These are phyloP conservation scores for Drosophila tropicalis DNA, from an alignment of 1,140 invertebrate species.

Conservation along the genomic window DNA sequence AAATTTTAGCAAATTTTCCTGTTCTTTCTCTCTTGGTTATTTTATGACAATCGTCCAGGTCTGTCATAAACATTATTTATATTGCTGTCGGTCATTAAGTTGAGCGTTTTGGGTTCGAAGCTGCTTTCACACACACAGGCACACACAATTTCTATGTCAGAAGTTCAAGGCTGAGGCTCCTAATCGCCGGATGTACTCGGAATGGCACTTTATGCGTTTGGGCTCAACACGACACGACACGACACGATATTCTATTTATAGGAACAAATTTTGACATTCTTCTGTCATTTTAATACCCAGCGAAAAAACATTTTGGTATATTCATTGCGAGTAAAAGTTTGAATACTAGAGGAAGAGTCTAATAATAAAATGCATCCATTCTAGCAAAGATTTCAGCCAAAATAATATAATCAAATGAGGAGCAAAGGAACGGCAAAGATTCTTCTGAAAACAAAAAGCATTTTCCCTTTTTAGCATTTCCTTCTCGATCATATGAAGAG, in stretches of 20 bases:
- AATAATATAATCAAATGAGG: too few relatives aligned
- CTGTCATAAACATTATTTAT: conserved; percentile 65
- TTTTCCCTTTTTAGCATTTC: too few relatives aligned
- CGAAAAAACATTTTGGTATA: conserved; percentile 5
- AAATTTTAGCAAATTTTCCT: conserved; percentile 39
- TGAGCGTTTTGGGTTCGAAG: conserved; percentile 38
- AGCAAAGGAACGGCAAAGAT: too few relatives aligned
- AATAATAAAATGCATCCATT: too few relatives aligned
- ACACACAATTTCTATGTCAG: conserved; percentile 28
- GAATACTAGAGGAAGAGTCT: too few relatives aligned
- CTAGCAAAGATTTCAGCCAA: too few relatives aligned
- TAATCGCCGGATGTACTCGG: conserved; percentile 47
- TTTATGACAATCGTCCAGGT: conserved; percentile 45
- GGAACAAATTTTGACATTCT: conserved; percentile 61
- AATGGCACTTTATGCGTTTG: neutral
- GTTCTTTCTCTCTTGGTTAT: neutral
- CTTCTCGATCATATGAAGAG: neutral
- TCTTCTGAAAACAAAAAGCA: too few relatives aligned
- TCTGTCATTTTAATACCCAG: conserved; percentile 33
- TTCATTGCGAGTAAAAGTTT: neutral
- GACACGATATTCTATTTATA: conserved; percentile 62
- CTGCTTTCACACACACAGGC: neutral
- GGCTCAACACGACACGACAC: conserved; percentile 24
- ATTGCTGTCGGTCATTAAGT: conserved; percentile 63
- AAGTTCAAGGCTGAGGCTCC: conserved; percentile 64